phyloP scores from a whole-genome alignment of 1,140 invertebrate species.

The Drosophila ercepeae region DNA sequence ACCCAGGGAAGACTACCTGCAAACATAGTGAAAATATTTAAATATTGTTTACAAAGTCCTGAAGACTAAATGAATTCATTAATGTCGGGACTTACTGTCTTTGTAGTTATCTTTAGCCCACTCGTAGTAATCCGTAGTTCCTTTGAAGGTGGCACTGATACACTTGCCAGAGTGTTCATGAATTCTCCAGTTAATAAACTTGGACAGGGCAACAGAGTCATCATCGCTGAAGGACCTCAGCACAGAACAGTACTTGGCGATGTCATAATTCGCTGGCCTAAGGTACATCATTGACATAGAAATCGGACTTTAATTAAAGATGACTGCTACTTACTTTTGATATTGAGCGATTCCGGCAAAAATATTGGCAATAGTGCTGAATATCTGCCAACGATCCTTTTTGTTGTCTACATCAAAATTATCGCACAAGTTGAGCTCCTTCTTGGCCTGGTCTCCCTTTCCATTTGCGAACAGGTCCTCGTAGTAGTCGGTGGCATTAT shows the following conservation, averaged over 20 bases:
- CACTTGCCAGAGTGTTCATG: constrained; percentile 36
- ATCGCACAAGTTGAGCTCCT: constrained; percentile 78
- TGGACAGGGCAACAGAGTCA: constrained; percentile 62
- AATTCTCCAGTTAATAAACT: constrained; percentile 48
- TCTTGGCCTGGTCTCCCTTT: constrained; percentile 58
- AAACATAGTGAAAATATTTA: neutral
- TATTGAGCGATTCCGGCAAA: constrained; percentile 75
- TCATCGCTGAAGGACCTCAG: constrained; percentile 54
- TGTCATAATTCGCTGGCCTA: constrained; percentile 51
- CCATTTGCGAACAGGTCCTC: constrained; percentile 70
- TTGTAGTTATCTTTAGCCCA: constrained; percentile 56
- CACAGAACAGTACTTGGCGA: constrained; percentile 43
- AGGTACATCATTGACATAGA: neutral
- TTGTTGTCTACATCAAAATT: constrained; percentile 60
- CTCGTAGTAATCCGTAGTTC: constrained; percentile 54
- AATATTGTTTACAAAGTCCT: too few relatives aligned
- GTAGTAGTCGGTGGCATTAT: constrained; percentile 85
- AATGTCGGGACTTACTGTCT: constrained; percentile 53
- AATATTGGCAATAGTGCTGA: constrained; percentile 73
- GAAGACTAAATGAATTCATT: neutral
- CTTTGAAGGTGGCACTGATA: constrained; percentile 49
- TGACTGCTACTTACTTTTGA: constrained; percentile 50
- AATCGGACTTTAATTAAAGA: neutral
- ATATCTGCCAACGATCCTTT: constrained; percentile 72
- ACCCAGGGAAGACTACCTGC: constrained; percentile 84